phyloP scores from a whole-genome alignment of 2,113 vertebrate species.

The Coracopsis vasa region DNA sequence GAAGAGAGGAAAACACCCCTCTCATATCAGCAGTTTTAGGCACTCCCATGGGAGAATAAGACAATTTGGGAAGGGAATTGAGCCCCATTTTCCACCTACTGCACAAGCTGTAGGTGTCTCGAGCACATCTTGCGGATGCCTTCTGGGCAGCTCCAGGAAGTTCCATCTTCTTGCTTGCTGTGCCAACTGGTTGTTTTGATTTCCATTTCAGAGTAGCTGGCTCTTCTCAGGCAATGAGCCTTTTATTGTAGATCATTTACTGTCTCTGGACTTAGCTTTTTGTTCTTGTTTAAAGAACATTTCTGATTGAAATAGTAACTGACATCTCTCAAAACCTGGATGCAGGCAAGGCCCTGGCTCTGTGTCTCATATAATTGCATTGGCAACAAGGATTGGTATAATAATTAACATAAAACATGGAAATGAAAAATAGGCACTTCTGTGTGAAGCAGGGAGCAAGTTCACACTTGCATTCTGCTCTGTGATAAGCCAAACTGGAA shows the following conservation, averaged over 20 bases:
- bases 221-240: background rate
- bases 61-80: background rate
- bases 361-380: background rate
- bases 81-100: background rate
- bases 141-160: background rate
- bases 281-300: background rate
- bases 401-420: background rate
- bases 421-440: background rate
- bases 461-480: background rate
- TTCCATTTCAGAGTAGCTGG: background rate
- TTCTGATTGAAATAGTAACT: background rate
- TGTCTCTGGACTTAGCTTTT: background rate
- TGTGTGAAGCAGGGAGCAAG: background rate
- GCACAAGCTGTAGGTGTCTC: background rate
- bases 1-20: background rate
- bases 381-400: background rate
- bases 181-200: background rate
- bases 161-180: background rate
- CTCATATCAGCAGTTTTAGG: background rate
- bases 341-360: background rate
- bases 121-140: background rate
- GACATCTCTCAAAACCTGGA: background rate
- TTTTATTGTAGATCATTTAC: background rate
- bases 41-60: background rate
- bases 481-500: constrained; percentile 1